A percentile compares a stretch with the other conserved stretches of the same genome.
Conservation (phyloP, 1,140 invertebrate genomes). For the Acromyrmex heyeri region DNA sequence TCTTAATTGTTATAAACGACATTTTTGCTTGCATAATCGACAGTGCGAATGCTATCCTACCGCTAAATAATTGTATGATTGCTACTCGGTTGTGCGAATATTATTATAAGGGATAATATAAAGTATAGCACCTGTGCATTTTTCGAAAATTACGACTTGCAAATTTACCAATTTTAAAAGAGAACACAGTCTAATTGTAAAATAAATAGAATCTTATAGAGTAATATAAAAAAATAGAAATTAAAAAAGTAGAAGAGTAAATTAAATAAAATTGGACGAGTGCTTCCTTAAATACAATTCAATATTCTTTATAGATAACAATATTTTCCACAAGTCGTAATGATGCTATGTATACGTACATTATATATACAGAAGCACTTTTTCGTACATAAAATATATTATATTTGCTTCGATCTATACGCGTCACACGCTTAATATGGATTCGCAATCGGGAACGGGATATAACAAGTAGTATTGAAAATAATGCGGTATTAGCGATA, state of each 20-base stretch:
- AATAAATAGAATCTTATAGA: neutral
- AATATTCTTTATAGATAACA: neutral
- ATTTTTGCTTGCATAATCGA: constrained; percentile 42
- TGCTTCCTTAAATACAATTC: neutral
- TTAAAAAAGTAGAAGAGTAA: neutral
- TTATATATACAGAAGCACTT: constrained; percentile 64
- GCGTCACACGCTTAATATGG: constrained; percentile 1
- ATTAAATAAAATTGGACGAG: neutral
- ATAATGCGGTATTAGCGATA: constrained; percentile 18
- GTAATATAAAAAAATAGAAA: neutral
- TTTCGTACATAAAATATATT: constrained; percentile 50
- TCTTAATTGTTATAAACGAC: constrained; percentile 47
- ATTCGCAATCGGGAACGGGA: neutral
- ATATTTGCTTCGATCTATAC: neutral
- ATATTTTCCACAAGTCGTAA: constrained; percentile 41
- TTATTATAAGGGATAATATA: constrained; percentile 61
- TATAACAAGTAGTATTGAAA: neutral
- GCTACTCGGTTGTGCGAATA: constrained; percentile 68
- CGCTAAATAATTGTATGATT: constrained; percentile 48
- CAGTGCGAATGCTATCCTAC: constrained; percentile 14
- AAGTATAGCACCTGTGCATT: constrained; percentile 73
- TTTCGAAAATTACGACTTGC: constrained; percentile 57
- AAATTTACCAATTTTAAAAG: neutral
- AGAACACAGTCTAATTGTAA: neutral
- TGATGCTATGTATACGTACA: constrained; percentile 42